Percentiles rank a stretch among this genome's conserved stretches.
Conservation (phyloP, 2,113 vertebrate species). For the Strix aluco region DNA sequence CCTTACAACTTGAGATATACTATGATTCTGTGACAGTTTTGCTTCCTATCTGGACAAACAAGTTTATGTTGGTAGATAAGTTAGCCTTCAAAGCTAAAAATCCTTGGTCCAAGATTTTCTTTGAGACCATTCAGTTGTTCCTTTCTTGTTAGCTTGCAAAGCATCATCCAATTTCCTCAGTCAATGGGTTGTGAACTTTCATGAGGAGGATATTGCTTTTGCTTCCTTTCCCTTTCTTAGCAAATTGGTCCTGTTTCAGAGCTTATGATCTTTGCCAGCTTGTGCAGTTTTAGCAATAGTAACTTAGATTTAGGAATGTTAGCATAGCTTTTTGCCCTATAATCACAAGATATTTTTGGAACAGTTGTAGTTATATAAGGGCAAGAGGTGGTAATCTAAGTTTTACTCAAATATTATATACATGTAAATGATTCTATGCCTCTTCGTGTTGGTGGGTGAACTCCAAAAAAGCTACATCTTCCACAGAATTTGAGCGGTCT, state of each 20-base stretch:
- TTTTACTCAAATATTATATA: not conserved
- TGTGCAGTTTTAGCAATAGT: not conserved
- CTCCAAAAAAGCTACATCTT: not conserved
- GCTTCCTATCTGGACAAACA: not conserved
- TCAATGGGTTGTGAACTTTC: not conserved
- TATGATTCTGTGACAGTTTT: not conserved
- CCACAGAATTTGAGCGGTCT: not conserved
- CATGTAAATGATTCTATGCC: rapidly evolving
- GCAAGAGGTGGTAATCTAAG: not conserved
- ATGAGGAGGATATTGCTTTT: not conserved
- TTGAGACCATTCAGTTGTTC: not conserved
- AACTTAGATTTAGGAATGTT: not conserved
- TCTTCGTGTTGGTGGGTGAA: not conserved
- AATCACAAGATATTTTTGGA: not conserved
- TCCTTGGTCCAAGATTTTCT: not conserved
- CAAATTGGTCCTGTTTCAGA: not conserved
- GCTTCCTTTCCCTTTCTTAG: not conserved
- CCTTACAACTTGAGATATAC: not conserved
- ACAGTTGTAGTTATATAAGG: not conserved
- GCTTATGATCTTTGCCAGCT: not conserved
- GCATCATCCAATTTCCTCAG: not conserved
- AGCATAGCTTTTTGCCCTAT: not conserved
- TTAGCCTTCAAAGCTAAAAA: not conserved
- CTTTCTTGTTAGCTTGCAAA: not conserved
- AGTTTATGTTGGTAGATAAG: not conserved